Evolutionary conservation across 2,888 invertebrate genomes (phyloP), one percentile per base, ranked within the genome.

Genomic region (Polyommatus iphigenia): DNA sequence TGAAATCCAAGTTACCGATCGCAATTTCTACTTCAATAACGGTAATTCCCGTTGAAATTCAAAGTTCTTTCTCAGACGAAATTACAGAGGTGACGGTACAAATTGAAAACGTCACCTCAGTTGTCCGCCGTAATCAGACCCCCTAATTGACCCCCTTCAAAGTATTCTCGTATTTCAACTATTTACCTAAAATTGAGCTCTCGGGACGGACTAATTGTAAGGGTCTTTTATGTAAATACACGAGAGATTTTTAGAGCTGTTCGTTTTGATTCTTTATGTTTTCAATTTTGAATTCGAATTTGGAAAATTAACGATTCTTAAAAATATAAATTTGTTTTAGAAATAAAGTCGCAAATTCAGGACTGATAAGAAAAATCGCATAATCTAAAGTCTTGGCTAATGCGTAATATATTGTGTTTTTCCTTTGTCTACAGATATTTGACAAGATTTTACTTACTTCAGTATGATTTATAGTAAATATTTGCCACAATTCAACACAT

Each of bases 111-210:
- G 79, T 78, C 80, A 79, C 78, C 79, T 78, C 77, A 75, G 77
- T 79, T 81, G 79, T 77, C 76, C 78, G 78, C 77, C 79, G 80
- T 81, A 82, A 82, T 81, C 82, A 81, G 80, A 80, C 80, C 79
- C 81, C 71, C 78, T 81, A 83, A 81, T 81, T 82, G 81, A 80
- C 82, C 81, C 77, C 78, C 80, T 81, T 80, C 78, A 20, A 76
- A 80, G 79, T 78, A 78, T 80, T 79, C 80, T 82, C 81, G 80
- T 82, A 81, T 81, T 82, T 80, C 81, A 81, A 80, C 80, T 82
- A 80, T 82, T 82, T 78, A 80, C 82, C 81, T 80, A 81, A 82
- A 83, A 82, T 82, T 83, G 82, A 81, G 80, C 80, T 83, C 79
- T 79, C 77, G 79, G 80, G 78, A 77, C 78, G 77, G 78, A 80